phyloP scores from a whole-genome alignment of 2,113 vertebrate genomes.

The Tor tambroides region DNA sequence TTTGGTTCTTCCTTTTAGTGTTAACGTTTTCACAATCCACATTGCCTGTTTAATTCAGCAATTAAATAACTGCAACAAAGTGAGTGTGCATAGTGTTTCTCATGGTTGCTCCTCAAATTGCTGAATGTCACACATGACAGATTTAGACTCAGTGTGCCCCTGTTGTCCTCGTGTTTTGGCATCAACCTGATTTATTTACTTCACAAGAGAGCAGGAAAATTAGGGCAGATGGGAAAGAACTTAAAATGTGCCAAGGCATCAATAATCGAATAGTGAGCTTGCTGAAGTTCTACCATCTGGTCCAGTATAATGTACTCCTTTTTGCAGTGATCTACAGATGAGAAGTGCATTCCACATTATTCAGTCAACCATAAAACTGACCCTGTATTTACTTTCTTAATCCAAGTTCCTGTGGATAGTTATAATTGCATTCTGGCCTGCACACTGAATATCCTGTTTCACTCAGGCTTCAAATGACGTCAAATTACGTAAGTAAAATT shows the following conservation, averaged over 20 bases:
- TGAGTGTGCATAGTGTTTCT: background rate
- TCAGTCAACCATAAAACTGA: background rate
- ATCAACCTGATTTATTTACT: constrained; percentile 22
- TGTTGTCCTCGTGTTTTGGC: background rate
- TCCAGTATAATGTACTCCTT: background rate
- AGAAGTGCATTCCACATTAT: background rate
- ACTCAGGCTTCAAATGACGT: background rate
- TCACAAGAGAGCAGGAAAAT: constrained; percentile 15
- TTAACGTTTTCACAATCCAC: no score
- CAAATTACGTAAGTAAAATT: background rate
- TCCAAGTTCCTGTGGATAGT: background rate
- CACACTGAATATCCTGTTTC: background rate
- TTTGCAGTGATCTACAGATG: background rate
- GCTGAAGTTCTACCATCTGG: constrained; percentile 35
- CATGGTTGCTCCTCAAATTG: background rate
- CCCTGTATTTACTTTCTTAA: constrained; percentile 1
- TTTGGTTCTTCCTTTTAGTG: no score
- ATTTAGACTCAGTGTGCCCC: background rate
- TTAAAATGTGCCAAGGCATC: constrained; percentile 46
- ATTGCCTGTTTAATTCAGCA: background rate
- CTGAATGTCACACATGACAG: constrained; percentile 2
- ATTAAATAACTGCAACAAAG: background rate
- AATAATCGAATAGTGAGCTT: constrained; percentile 49
- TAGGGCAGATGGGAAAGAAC: constrained; percentile 47
- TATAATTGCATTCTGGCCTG: background rate